Percentiles rank a stretch among this genome's conserved stretches.
Evolutionary conservation across 2,888 invertebrate genomes (phyloP).

Genomic region (Deilephila porcellus): DNA sequence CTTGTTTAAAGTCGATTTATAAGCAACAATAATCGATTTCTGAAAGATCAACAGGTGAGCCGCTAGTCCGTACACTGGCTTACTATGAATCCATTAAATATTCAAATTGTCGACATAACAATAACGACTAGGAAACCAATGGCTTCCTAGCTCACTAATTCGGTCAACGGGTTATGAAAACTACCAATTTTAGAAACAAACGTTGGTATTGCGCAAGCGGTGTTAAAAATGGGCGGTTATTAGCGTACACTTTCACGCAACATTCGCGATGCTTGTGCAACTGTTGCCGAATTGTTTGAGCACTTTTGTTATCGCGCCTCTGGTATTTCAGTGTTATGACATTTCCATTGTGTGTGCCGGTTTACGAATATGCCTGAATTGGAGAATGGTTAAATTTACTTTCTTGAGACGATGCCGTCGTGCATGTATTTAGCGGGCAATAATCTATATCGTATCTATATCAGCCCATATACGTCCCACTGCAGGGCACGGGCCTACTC

Average conservation of each 20-base stretch:
- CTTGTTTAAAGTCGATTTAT: neutral
- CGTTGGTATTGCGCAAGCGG: neutral
- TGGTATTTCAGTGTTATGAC: constrained; percentile 6
- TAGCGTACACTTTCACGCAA: constrained; percentile 17
- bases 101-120: neutral
- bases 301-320: constrained; percentile 3
- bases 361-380: neutral
- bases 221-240: constrained; percentile 18
- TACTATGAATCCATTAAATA: neutral
- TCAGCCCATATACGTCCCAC: too few relatives aligned
- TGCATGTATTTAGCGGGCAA: neutral
- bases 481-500: too few relatives aligned
- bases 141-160: neutral
- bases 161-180: constrained; percentile 22
- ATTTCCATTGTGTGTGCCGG: neutral
- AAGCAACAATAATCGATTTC: too few relatives aligned
- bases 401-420: neutral
- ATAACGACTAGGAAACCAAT: constrained; percentile 10
- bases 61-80: neutral
- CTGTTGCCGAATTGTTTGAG: constrained; percentile 5
- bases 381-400: neutral
- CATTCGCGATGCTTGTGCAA: constrained; percentile 17
- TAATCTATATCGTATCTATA: too few relatives aligned
- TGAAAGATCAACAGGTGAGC: too few relatives aligned
- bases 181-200: constrained; percentile 22